Evolutionary conservation across 2,888 invertebrate genomes (phyloP), one percentile per base, ranked within the genome.

Genomic region (Stegana nigrithorax): DNA sequence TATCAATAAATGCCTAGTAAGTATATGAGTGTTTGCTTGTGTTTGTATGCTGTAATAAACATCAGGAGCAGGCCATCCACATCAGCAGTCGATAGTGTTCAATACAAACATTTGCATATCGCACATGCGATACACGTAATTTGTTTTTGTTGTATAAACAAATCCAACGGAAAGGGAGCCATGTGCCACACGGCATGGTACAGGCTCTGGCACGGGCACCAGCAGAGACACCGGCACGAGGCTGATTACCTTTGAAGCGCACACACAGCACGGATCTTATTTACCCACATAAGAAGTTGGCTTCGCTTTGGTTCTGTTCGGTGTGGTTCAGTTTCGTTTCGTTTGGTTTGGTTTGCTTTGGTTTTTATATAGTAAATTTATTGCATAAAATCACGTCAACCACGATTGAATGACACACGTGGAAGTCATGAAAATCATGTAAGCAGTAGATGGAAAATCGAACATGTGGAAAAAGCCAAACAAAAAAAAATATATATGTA

Each of bases 91-190:
- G n/a, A n/a, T n/a, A n/a, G n/a, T 45, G 57, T 25, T 32, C 50
- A 50, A 47, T 25, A 50, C 23, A 36, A 55, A 51, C 69, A 64
- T 59, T 51, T 66, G 67, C 39, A 60, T 58, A 67, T 61, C 55
- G 42, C 47, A 50, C 36, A 39, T 67, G n/a, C n/a, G n/a, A n/a
- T n/a, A n/a, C 67, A 66, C 47, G 39, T 59, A 65, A 66, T 76
- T 80, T 76, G 80, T 77, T 80, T 71, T 80, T 63, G 59, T 62
- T 51, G 68, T 66, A 68, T 76, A 80, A 80, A 80, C 77, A 77
- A 73, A 63, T 63, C 66, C 19, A n/a, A 27, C 36, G 17, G 19
- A 53, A n/a, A 51, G 5, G 17, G 50, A n/a, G n/a, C n/a, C n/a
- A n/a, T n/a, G n/a, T n/a, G n/a, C n/a, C n/a, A n/a, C n/a, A n/a